phyloP scores from a whole-genome alignment of 2,888 invertebrate genomes.

The Acleris emargana region DNA sequence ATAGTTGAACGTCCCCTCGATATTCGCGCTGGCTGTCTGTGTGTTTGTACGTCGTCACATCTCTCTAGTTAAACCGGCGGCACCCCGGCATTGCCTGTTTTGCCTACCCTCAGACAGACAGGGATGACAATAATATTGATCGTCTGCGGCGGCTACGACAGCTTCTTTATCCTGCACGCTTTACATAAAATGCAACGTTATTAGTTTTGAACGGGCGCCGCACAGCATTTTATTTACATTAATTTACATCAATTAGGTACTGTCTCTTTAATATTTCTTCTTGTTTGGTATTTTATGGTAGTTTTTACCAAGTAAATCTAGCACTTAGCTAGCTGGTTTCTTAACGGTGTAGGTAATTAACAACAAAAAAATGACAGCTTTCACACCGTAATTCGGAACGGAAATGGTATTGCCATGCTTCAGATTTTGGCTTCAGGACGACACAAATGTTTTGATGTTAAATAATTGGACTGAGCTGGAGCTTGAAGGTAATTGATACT shows the following conservation, averaged over 20 bases:
- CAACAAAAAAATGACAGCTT: no score
- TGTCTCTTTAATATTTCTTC: constrained; percentile 12
- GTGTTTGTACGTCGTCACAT: constrained; percentile 2
- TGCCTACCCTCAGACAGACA: constrained; percentile 29
- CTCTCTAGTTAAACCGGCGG: constrained; percentile 22
- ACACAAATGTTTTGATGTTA: no score
- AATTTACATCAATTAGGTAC: constrained; percentile 23
- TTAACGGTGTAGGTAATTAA: no score
- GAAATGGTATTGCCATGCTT: no score
- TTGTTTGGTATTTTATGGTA: not conserved
- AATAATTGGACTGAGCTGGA: no score
- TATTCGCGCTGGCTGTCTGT: not conserved
- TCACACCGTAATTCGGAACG: no score
- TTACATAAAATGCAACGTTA: constrained; percentile 33
- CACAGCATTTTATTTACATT: constrained; percentile 22
- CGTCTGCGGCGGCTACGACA: constrained; percentile 18
- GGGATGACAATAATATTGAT: constrained; percentile 35
- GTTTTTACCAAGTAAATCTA: not conserved
- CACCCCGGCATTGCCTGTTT: constrained; percentile 13
- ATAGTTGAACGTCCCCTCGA: not conserved
- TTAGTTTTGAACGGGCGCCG: constrained; percentile 24
- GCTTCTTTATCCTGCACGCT: constrained; percentile 20
- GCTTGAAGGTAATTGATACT: no score
- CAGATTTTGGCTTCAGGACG: no score
- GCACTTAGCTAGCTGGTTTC: no score